These are phyloP conservation scores for Caenorhabditis remanei DNA, from an alignment of 1,140 invertebrate genomes.

Conservation along the genomic window DNA sequence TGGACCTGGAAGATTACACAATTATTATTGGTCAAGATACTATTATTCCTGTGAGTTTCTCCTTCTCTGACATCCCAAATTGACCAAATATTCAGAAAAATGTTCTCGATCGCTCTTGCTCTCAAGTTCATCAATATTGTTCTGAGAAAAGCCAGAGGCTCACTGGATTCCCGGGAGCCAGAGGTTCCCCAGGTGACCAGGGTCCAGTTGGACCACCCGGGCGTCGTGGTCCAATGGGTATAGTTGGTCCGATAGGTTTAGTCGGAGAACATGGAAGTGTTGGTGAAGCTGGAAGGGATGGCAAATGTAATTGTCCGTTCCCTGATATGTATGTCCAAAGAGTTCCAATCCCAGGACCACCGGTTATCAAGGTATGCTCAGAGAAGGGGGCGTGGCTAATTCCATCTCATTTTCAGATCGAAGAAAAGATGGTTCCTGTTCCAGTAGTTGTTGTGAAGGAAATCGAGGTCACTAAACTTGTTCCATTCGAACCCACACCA, in stretches of 20 bases:
- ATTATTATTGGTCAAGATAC: slow-evolving; percentile 77
- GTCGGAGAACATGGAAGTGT: slow-evolving; percentile 66
- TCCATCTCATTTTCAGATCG: slow-evolving; percentile 65
- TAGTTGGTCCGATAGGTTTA: slow-evolving; percentile 63
- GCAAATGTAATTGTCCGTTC: slow-evolving; percentile 75
- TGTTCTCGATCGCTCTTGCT: slow-evolving; percentile 75
- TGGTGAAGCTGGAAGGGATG: slow-evolving; percentile 72
- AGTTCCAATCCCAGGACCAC: slow-evolving; percentile 74
- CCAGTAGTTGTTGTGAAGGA: slow-evolving; percentile 77
- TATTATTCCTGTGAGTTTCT: slow-evolving; percentile 73
- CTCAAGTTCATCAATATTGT: slow-evolving; percentile 74
- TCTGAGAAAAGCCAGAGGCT: slow-evolving; percentile 74
- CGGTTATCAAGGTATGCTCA: slow-evolving; percentile 67
- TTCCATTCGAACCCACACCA: slow-evolving; percentile 77
- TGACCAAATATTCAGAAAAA: slow-evolving; percentile 68
- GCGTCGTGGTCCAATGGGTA: slow-evolving; percentile 61
- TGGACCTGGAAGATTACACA: slow-evolving; percentile 73
- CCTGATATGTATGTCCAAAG: slow-evolving; percentile 76
- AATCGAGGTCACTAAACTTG: slow-evolving; percentile 76
- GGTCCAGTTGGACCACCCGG: slow-evolving; percentile 70
- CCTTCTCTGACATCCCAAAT: not conserved
- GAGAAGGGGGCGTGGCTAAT: too few species aligned
- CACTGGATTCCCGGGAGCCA: slow-evolving; percentile 70
- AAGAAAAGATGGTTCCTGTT: slow-evolving; percentile 77
- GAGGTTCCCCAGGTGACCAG: slow-evolving; percentile 68